These are phyloP conservation scores for Halisarca cf. caerulea DNA, from an alignment of 37 sponge, comb jelly and placozoan genomes.

Conservation along the genomic window DNA sequence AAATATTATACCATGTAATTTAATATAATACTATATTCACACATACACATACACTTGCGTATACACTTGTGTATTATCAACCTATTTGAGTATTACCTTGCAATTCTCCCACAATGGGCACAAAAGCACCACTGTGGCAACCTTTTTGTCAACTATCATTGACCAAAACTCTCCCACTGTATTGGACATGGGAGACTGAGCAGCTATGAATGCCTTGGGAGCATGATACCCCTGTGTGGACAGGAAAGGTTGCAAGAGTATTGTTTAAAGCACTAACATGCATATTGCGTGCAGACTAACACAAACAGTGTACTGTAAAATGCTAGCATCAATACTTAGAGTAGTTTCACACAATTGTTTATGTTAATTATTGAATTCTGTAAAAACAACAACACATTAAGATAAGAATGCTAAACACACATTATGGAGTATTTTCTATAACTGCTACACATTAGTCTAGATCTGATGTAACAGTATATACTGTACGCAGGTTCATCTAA, in stretches of 20 bases:
- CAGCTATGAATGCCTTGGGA: constrained; percentile 67
- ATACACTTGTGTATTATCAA: neutral
- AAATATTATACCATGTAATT: too few relatives aligned
- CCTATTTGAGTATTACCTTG: too few relatives aligned
- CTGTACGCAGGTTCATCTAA: too few relatives aligned
- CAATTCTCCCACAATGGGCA: constrained; percentile 47
- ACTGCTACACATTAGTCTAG: neutral
- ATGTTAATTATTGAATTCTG: neutral
- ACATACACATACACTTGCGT: too few relatives aligned
- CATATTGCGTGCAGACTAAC: too few relatives aligned
- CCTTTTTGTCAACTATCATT: constrained; percentile 45
- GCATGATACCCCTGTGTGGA: constrained; percentile 62
- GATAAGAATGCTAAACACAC: neutral
- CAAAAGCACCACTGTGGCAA: constrained; percentile 42
- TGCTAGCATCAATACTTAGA: too few relatives aligned
- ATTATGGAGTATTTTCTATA: neutral
- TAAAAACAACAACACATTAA: neutral
- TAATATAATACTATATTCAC: constrained; percentile 66
- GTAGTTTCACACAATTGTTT: neutral
- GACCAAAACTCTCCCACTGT: constrained; percentile 68
- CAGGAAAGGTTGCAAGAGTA: too few relatives aligned
- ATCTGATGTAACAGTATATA: neutral
- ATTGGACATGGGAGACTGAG: constrained; percentile 63
- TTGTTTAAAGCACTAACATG: too few relatives aligned
- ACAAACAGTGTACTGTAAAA: too few relatives aligned